Evolutionary conservation across 2,888 invertebrate species (phyloP), one percentile per base, ranked within the genome.

Genomic region (Sphinx pinastri): DNA sequence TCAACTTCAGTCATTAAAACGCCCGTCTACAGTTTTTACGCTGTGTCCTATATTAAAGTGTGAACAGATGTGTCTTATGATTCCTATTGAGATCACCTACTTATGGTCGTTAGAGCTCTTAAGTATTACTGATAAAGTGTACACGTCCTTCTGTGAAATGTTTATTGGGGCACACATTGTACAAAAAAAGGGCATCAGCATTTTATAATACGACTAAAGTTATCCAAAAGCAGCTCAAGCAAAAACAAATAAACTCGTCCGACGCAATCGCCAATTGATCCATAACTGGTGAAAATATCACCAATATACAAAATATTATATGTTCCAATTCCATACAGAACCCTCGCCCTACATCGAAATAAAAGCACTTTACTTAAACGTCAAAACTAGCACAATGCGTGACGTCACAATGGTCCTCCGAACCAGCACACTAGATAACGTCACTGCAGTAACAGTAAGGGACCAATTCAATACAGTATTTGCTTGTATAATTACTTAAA

Each of bases 81-180:
- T 16, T 47, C 45, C 16, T 49, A 63, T 63, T 63, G 47, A 63
- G 63, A 63, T 49, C 49, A 63, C 63, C 63, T 63, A 63, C 63
- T 49, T 63, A 63, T 12, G 16, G 19, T 19, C 49, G 19, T 63
- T 63, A 49, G 47, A 63, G 19, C 49, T 63, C 49, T 49, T 63
- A 47, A 63, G 19, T 16, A 63, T 11, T 47, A 19, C 19, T 57
- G 57, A 31, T 19, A 19, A 47, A 55, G 16, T 55, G 1, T 19
- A 16, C 45, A 14, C 19, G 19, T 47, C 19, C 16, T 49, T 63
- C 60, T 63, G 19, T 19, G 63, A 47, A 63, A 47, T 63, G 47
- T 47, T 45, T 31, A 4, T 16, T 57, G 16, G 2, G 11, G 5
- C 11, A 19, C 11, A 57, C 8, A 19, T 14, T 16, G 54, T 54